Conservation (phyloP, 2,113 vertebrate genomes). For the Bagarius yarrelli region DNA sequence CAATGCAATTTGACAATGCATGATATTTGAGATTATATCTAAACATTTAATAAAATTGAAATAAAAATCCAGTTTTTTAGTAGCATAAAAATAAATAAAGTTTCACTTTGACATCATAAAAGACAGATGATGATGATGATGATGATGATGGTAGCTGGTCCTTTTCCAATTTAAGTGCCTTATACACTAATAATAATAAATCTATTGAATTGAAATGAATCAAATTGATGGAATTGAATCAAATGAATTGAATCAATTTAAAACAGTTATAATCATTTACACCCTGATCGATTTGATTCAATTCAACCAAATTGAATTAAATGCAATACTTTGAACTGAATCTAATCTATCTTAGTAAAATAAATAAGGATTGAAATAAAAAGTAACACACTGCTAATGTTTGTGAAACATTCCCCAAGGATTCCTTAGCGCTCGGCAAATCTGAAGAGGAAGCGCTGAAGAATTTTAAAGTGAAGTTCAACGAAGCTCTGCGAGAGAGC, state of each 20-base stretch:
- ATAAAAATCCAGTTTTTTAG: not conserved
- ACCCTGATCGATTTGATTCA: too few relatives aligned
- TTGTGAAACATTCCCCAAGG: slow-evolving; percentile 67
- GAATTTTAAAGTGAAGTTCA: slow-evolving; percentile 96
- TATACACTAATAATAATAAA: not conserved
- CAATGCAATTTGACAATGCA: too few relatives aligned
- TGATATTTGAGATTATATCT: too few relatives aligned
- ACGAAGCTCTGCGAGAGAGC: slow-evolving; percentile 93
- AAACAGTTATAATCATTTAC: too few relatives aligned
- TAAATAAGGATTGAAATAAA: not conserved
- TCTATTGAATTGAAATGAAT: too few relatives aligned
- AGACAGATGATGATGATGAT: not conserved
- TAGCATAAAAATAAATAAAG: not conserved
- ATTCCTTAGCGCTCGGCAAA: slow-evolving; percentile 91
- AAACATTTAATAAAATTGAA: too few relatives aligned
- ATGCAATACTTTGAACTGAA: not conserved
- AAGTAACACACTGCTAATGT: not conserved
- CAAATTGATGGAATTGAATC: not conserved
- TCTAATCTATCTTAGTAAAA: too few relatives aligned
- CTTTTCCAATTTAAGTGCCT: not conserved
- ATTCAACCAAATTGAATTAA: not conserved
- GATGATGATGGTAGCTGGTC: not conserved
- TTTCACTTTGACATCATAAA: not conserved
- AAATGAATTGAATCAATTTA: too few relatives aligned
- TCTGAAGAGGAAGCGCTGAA: slow-evolving; percentile 93